Conservation (phyloP, 2,797 vertebrate species). For the Muscicapa comitata region DNA sequence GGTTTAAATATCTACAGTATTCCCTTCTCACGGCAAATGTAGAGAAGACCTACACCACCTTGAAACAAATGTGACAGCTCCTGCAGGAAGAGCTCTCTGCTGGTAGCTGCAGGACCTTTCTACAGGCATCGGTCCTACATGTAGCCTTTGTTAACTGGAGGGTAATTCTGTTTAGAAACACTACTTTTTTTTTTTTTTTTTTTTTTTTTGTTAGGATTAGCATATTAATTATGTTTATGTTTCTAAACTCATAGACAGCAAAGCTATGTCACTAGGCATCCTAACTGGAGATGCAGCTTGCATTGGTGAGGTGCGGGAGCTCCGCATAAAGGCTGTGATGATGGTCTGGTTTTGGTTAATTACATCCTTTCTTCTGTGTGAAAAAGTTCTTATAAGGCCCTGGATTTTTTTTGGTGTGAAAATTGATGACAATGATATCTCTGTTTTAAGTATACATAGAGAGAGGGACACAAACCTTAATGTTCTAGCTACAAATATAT, state of each 20-base stretch:
- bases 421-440: background rate
- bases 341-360: background rate
- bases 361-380: background rate
- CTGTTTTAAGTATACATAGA: background rate
- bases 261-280: background rate
- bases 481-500: background rate
- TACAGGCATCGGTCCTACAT: background rate
- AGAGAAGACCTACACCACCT: background rate
- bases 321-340: background rate
- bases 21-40: background rate
- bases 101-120: background rate
- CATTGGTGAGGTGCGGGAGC: background rate
- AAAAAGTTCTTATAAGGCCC: background rate
- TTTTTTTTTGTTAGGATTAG: background rate
- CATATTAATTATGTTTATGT: background rate
- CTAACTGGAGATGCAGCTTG: background rate
- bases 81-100: background rate
- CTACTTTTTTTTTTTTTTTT: too few species aligned
- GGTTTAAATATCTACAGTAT: background rate
- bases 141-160: background rate
- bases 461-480: accelerated
- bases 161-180: background rate
- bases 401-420: background rate
- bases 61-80: background rate
- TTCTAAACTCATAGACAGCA: background rate